phyloP scores from a whole-genome alignment of 1,140 invertebrate species.

The Drosophila navojoa region DNA sequence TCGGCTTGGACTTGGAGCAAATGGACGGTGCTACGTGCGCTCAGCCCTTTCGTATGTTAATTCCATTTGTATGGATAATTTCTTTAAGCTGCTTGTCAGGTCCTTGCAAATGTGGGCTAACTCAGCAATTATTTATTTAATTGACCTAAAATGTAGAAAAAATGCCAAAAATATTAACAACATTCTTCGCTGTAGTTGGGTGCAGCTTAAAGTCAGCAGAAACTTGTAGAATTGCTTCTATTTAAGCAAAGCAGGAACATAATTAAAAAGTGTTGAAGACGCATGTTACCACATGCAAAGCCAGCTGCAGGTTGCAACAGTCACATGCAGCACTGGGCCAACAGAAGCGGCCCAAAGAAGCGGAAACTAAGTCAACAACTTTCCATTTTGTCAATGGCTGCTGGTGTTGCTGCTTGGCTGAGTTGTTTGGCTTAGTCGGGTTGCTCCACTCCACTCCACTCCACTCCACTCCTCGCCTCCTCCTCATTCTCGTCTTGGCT shows the following conservation, averaged over 20 bases:
- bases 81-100: background rate
- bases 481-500: background rate
- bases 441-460: background rate
- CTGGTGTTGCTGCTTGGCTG: slow-evolving; percentile 31
- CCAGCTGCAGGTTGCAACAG: background rate
- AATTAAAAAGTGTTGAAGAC: slow-evolving; percentile 56
- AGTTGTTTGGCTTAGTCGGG: slow-evolving; percentile 4
- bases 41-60: slow-evolving; percentile 8
- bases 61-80: slow-evolving; percentile 6
- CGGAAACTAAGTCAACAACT: slow-evolving; percentile 76
- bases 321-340: slow-evolving; percentile 13
- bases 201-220: slow-evolving; percentile 2
- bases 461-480: background rate
- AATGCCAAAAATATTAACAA: background rate
- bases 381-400: slow-evolving; percentile 77
- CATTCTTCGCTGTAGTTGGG: background rate
- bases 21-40: slow-evolving; percentile 14
- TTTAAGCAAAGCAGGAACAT: slow-evolving; percentile 39
- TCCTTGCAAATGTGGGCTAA: background rate
- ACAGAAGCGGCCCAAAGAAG: slow-evolving; percentile 41
- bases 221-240: slow-evolving; percentile 19
- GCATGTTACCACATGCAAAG: background rate
- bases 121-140: background rate
- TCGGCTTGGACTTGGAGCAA: background rate
- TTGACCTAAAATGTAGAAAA: background rate